Base-by-base conservation (phyloP, 37 sponge, comb jelly and placozoan species). In the Spongia lamella region DNA sequence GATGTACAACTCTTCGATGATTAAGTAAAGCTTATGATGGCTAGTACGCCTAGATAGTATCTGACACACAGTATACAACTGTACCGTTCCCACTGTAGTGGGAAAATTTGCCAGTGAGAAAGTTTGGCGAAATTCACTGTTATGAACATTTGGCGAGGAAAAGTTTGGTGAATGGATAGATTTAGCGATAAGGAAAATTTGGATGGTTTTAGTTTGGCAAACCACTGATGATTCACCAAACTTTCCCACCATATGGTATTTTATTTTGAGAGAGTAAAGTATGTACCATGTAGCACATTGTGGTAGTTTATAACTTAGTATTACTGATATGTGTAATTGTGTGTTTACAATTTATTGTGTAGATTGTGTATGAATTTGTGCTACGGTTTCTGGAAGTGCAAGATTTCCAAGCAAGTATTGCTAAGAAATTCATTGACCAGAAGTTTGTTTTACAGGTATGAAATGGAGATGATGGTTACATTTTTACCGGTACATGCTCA, bases 331-430 rank as follows among this genome's bases (percentile, higher is more conserved):
- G 64, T 61, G 17, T 15, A 15, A 16, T 22, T 36, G 2, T 70
- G 50, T 56, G 64, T 59, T 58, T 69, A 26, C 65, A n/a, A n/a
- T n/a, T n/a, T n/a, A n/a, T n/a, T n/a, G n/a, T n/a, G n/a, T n/a
- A 80, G 72, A 52, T 97, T 5, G 90, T 97, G 6, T 97, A 97
- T 61, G 98, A 94, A 76, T 86, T 94, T 61, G 88, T 97, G 60
- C 90, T 97, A 14, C 72, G 90, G 50, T 97, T 97, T 55, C 79
- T 97, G 40, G 98, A 97, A 68, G 89, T 93, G 33, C 88, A 84
- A 27, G 98, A 97, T 63, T 97, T 97, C 72, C 92, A 94, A 50
- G 84, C 95, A 21, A 74, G 79, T 37, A 72, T 83, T 22, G 93
- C 88, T 51, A 97, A 97, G 79, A 91, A 91, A 67, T 75, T 80